phyloP scores from a whole-genome alignment of 1,140 invertebrate species.

The Thaumatotibia leucotreta region DNA sequence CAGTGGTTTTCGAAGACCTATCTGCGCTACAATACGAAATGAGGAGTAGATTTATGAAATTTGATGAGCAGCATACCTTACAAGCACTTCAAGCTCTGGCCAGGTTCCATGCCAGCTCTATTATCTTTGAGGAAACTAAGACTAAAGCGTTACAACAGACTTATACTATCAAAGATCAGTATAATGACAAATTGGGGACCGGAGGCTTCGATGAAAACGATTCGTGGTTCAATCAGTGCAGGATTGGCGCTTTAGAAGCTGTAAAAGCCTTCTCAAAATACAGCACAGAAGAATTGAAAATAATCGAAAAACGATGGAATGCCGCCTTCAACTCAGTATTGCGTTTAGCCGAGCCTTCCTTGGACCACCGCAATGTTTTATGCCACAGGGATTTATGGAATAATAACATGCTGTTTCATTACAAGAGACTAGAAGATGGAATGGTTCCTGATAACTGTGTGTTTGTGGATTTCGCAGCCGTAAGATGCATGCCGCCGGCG shows the following conservation, averaged over 20 bases:
- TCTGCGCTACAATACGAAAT: constrained; percentile 40
- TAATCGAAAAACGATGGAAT: constrained; percentile 47
- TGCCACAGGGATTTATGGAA: constrained; percentile 80
- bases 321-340: constrained; percentile 45
- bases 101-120: constrained; percentile 54
- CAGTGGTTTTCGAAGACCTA: constrained; percentile 61
- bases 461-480: constrained; percentile 79
- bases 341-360: constrained; percentile 33
- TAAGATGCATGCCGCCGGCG: constrained; percentile 76
- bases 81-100: constrained; percentile 53
- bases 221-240: constrained; percentile 56
- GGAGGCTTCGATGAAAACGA: constrained; percentile 40
- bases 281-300: constrained; percentile 23
- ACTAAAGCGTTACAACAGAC: constrained; percentile 22
- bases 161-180: constrained; percentile 46
- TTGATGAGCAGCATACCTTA: constrained; percentile 49
- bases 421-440: constrained; percentile 42
- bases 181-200: constrained; percentile 33
- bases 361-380: constrained; percentile 72
- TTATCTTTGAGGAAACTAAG: constrained; percentile 57
- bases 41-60: constrained; percentile 48
- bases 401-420: constrained; percentile 80
- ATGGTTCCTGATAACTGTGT: constrained; percentile 67
- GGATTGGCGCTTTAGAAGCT: constrained; percentile 45
- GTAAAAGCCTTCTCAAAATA: constrained; percentile 54